Conservation (phyloP, 1,140 invertebrate genomes). For the Hormaphis cornu region DNA sequence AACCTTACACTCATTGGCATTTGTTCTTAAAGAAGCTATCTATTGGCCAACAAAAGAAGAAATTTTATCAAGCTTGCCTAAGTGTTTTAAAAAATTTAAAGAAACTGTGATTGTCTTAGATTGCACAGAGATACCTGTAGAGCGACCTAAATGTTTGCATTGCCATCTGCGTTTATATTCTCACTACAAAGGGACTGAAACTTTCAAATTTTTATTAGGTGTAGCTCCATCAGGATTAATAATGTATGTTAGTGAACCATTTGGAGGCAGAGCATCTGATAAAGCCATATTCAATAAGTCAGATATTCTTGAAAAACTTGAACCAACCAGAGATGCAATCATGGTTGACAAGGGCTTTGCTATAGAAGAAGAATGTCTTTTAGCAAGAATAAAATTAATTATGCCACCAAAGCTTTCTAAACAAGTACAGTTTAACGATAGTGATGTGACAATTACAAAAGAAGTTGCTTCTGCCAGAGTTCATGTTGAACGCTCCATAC, state of each 20-base stretch:
- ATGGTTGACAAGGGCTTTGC: neutral
- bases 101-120: neutral
- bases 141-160: neutral
- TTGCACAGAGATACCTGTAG: neutral
- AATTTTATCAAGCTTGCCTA: neutral
- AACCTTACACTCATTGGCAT: neutral
- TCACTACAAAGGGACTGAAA: neutral
- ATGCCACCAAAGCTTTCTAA: neutral
- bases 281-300: neutral
- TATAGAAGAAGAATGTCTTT: neutral
- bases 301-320: neutral
- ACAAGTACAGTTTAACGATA: neutral
- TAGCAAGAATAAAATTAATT: neutral
- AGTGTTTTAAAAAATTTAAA: neutral
- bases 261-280: neutral
- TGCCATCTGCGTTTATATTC: neutral
- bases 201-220: neutral
- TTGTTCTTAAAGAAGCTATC: neutral
- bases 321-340: neutral
- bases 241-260: neutral
- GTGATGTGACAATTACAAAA: neutral
- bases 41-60: slow-evolving; percentile 7
- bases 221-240: neutral
- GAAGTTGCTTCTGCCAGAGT: neutral
- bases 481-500: neutral